Evolutionary conservation across 2,888 invertebrate genomes (phyloP).

Genomic region (Operophtera brumata): DNA sequence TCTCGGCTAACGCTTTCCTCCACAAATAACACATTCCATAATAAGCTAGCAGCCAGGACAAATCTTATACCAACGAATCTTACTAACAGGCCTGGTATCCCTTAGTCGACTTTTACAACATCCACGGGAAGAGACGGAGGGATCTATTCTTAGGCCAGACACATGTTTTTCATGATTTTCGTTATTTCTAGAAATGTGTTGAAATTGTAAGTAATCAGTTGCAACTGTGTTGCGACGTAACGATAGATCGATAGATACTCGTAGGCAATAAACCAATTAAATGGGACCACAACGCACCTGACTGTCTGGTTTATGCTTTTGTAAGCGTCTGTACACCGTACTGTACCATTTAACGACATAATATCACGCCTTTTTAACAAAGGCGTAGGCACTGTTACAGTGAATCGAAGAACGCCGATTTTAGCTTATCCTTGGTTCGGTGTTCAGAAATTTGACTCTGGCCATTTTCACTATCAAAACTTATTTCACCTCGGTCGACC

Average conservation of each 20-base stretch:
- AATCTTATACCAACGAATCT: too few relatives aligned
- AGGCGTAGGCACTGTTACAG: not conserved
- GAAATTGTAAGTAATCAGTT: slow-evolving; percentile 4
- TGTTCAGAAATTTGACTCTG: too few relatives aligned
- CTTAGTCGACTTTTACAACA: too few relatives aligned
- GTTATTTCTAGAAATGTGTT: not conserved
- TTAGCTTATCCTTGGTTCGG: not conserved
- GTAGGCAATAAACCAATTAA: slow-evolving; percentile 19
- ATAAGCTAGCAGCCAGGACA: too few relatives aligned
- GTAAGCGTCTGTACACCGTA: slow-evolving; percentile 21
- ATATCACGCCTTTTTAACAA: slow-evolving; percentile 6
- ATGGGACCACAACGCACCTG: slow-evolving; percentile 27
- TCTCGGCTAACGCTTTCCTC: too few relatives aligned
- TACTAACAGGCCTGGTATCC: too few relatives aligned
- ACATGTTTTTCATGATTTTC: not conserved
- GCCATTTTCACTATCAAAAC: not conserved
- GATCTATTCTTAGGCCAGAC: too few relatives aligned
- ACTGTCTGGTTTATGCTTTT: slow-evolving; percentile 26
- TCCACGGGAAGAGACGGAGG: too few relatives aligned
- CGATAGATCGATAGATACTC: slow-evolving; percentile 7
- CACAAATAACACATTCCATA: too few relatives aligned
- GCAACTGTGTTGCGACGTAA: slow-evolving; percentile 13
- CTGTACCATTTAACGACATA: not conserved
- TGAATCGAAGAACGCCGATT: not conserved
- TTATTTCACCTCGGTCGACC: not conserved